Evolutionary conservation across 2,113 vertebrate species (phyloP).

Genomic region (Isurus oxyrinchus): DNA sequence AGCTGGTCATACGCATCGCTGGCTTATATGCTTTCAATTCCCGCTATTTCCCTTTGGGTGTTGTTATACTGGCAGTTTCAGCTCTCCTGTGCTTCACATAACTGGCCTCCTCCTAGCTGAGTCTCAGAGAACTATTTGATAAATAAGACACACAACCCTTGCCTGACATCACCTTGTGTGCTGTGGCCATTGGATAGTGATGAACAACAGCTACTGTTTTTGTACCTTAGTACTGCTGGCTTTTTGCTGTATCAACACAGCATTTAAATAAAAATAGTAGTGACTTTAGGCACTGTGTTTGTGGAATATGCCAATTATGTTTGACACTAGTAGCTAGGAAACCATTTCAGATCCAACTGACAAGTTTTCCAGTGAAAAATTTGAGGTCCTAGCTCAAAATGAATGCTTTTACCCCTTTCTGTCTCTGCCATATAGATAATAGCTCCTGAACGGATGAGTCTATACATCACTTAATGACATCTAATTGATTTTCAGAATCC

Average conservation of each 20-base stretch:
- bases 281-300: background rate
- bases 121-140: background rate
- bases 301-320: background rate
- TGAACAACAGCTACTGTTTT: background rate
- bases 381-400: background rate
- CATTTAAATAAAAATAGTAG: background rate
- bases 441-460: background rate
- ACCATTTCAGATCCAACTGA: background rate
- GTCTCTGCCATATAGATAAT: background rate
- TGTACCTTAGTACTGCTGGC: background rate
- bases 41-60: background rate
- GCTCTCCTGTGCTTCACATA: background rate
- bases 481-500: constrained; percentile 61
- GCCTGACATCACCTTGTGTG: background rate
- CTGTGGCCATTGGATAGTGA: background rate
- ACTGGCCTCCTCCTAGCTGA: background rate
- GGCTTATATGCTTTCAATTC: background rate
- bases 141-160: background rate
- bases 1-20: background rate
- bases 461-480: background rate
- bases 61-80: background rate
- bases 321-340: background rate
- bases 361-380: background rate
- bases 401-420: background rate
- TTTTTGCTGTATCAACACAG: background rate